A percentile compares a stretch with the other conserved stretches of the same genome.
phyloP scores from a whole-genome alignment of 2,113 vertebrate genomes.

The Naja naja region DNA sequence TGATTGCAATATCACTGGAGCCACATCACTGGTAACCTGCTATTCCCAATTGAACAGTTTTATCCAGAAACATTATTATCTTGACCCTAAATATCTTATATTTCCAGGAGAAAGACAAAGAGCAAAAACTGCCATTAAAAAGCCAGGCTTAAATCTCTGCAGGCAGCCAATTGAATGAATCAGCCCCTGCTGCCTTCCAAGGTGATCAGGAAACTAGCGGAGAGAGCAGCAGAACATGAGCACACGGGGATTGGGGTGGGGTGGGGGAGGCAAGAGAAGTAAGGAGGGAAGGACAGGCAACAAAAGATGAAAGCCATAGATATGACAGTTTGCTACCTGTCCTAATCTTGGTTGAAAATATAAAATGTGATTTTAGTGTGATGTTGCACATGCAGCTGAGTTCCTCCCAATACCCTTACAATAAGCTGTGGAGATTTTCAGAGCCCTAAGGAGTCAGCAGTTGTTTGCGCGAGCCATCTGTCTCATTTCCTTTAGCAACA shows the following conservation, averaged over 20 bases:
- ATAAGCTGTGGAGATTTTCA: not conserved
- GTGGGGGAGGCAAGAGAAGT: not conserved
- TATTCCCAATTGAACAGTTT: not conserved
- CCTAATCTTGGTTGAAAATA: not conserved
- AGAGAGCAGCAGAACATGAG: accelerated
- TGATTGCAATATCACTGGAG: conserved; percentile 16
- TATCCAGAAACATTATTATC: not conserved
- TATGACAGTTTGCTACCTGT: not conserved
- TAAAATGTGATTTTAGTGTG: not conserved
- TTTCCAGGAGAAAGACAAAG: not conserved
- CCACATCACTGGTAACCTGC: not conserved
- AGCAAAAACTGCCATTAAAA: not conserved
- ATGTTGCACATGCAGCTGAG: not conserved
- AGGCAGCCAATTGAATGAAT: not conserved
- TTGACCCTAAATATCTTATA: not conserved
- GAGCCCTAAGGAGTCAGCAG: conserved; percentile 48
- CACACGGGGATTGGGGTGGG: accelerated
- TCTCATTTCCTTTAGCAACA: conserved; percentile 55
- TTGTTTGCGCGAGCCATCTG: conserved; percentile 52
- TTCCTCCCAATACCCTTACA: not conserved
- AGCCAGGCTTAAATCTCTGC: not conserved
- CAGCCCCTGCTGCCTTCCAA: no score
- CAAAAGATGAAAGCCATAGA: not conserved
- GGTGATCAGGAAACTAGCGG: not conserved
- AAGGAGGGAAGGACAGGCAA: not conserved